Conservation (phyloP, 2,888 invertebrate species). For the Amphimallon solstitiale region DNA sequence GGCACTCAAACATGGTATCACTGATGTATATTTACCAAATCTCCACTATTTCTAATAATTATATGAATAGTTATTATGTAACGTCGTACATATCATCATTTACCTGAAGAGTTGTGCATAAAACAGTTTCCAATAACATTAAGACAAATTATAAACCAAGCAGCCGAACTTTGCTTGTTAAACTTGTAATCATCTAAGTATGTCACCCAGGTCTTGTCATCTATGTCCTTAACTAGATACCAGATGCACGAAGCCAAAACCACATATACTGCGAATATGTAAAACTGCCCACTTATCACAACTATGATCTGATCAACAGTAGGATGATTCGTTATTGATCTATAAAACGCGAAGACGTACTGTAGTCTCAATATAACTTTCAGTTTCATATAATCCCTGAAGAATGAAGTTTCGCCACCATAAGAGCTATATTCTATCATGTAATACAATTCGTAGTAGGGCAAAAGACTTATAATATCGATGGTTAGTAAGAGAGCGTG, state of each 20-base stretch:
- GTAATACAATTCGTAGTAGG: slow-evolving; percentile 39
- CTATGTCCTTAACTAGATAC: slow-evolving; percentile 32
- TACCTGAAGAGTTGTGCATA: slow-evolving; percentile 33
- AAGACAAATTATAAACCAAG: slow-evolving; percentile 40
- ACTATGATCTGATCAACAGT: slow-evolving; percentile 36
- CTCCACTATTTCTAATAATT: no score
- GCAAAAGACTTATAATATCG: slow-evolving; percentile 41
- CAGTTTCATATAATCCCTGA: slow-evolving; percentile 20
- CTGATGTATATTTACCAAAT: no score
- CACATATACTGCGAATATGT: slow-evolving; percentile 35
- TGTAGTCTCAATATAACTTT: slow-evolving; percentile 30
- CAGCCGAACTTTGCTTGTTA: slow-evolving; percentile 3
- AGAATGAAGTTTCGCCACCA: neutral
- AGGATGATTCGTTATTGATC: slow-evolving; percentile 28
- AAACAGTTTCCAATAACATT: slow-evolving; percentile 36
- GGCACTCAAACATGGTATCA: no score
- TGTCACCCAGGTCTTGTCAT: slow-evolving; percentile 31
- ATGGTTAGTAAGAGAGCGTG: slow-evolving; percentile 26
- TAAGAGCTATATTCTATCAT: slow-evolving; percentile 27
- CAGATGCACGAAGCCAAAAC: slow-evolving; percentile 38
- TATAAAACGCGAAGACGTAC: slow-evolving; percentile 32
- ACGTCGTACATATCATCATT: no score
- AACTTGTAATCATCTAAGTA: slow-evolving; percentile 30
- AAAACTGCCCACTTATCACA: slow-evolving; percentile 33
- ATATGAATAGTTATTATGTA: no score